Evolutionary conservation across 2,797 vertebrate species (phyloP).

Genomic region (Coregonus sp.): DNA sequence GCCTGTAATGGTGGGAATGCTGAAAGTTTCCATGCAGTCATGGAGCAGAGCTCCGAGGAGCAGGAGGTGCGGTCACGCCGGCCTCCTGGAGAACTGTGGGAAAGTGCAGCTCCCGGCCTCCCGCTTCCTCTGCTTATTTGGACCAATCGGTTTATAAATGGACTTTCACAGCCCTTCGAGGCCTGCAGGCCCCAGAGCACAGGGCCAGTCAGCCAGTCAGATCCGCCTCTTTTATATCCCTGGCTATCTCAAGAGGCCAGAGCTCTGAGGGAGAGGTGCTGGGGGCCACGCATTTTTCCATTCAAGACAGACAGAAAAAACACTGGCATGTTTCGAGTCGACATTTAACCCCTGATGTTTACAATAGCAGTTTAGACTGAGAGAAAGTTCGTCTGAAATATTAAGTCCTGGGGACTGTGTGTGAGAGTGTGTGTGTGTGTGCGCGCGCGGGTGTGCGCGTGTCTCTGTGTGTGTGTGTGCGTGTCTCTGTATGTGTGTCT

Average conservation of each 20-base stretch:
- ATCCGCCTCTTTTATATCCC: conserved; percentile 70
- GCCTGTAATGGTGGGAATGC: conserved; percentile 65
- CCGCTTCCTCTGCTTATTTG: conserved; percentile 73
- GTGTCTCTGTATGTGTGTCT: conserved; percentile 20
- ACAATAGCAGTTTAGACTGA: conserved; percentile 52
- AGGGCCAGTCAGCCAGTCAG: conserved; percentile 57
- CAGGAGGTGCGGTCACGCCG: conserved; percentile 61
- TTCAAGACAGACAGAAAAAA: conserved; percentile 53
- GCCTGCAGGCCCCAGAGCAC: conserved; percentile 42
- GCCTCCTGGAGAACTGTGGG: conserved; percentile 75
- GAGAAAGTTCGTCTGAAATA: conserved; percentile 36
- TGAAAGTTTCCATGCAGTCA: conserved; percentile 73
- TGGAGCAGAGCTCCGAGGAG: conserved; percentile 27
- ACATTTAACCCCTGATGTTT: conserved; percentile 62
- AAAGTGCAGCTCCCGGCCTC: conserved; percentile 75
- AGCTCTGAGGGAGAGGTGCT: conserved; percentile 65
- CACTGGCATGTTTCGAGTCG: conserved; percentile 49
- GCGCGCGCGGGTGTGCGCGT: not conserved
- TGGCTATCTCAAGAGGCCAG: conserved; percentile 71
- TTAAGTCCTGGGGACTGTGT: conserved; percentile 30
- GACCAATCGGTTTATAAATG: conserved; percentile 78
- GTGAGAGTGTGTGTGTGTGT: conserved; percentile 13
- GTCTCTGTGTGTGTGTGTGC: conserved; percentile 8
- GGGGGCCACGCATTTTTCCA: conserved; percentile 76
- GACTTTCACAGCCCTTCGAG: conserved; percentile 68